phyloP scores from a whole-genome alignment of 2,888 invertebrate species.

The Aphodius granarius region DNA sequence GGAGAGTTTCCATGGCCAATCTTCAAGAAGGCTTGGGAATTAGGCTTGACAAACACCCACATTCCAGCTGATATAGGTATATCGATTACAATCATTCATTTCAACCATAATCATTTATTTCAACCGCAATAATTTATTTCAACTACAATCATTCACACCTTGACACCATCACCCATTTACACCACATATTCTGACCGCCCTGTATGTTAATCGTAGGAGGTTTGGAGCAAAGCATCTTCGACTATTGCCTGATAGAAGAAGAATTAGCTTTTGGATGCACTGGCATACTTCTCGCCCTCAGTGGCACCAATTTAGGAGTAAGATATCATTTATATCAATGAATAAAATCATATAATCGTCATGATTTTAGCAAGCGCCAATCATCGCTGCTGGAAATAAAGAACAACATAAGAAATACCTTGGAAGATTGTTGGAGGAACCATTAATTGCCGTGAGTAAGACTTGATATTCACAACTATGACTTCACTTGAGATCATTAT shows the following conservation, averaged over 20 bases:
- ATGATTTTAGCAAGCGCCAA: slow-evolving; percentile 74
- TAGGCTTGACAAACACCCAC: slow-evolving; percentile 84
- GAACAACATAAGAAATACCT: slow-evolving; percentile 95
- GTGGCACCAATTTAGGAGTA: slow-evolving; percentile 80
- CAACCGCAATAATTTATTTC: no score
- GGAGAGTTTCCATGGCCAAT: slow-evolving; percentile 95
- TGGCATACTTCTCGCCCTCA: slow-evolving; percentile 85
- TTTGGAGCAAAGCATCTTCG: slow-evolving; percentile 69
- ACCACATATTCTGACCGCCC: background rate
- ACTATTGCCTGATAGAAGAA: slow-evolving; percentile 79
- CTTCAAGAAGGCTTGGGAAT: slow-evolving; percentile 85
- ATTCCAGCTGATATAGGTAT: slow-evolving; percentile 75
- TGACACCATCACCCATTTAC: no score
- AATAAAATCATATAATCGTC: background rate
- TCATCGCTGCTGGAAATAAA: slow-evolving; percentile 78
- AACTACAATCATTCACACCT: no score
- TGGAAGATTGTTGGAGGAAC: slow-evolving; percentile 86
- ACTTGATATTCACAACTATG: background rate
- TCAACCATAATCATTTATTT: no score
- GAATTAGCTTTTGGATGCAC: slow-evolving; percentile 90
- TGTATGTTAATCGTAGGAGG: slow-evolving; percentile 61
- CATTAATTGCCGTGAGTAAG: slow-evolving; percentile 80
- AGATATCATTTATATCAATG: slow-evolving; percentile 32
- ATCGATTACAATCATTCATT: slow-evolving; percentile 27
- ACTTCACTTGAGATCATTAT: slow-evolving; percentile 19